Evolutionary conservation across 2,113 vertebrate genomes (phyloP).

Genomic region (Pseudolaguvia tuberculata): DNA sequence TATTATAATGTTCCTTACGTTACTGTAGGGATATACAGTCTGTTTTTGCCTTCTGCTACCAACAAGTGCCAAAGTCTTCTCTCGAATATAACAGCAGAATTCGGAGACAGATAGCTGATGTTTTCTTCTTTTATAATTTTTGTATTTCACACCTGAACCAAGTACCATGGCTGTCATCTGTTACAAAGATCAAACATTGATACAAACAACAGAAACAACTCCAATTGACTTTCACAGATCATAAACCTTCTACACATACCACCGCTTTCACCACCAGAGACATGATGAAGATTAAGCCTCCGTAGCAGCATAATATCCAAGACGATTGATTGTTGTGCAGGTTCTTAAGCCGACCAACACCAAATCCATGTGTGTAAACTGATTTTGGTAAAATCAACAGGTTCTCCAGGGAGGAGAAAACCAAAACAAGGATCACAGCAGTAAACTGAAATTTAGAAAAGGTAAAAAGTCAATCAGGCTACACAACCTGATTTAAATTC

Average conservation of each 20-base stretch:
- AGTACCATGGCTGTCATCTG: slow-evolving; percentile 52
- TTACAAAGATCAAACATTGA: slow-evolving; percentile 19
- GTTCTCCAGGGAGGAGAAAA: slow-evolving; percentile 48
- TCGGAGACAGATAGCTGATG: slow-evolving; percentile 54
- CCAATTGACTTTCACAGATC: not conserved
- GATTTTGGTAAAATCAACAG: slow-evolving; percentile 47
- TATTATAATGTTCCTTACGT: slow-evolving; percentile 55
- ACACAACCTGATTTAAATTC: not conserved
- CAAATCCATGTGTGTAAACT: slow-evolving; percentile 38
- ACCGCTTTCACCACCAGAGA: slow-evolving; percentile 50
- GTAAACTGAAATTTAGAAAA: slow-evolving; percentile 57
- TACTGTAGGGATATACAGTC: slow-evolving; percentile 41
- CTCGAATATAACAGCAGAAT: slow-evolving; percentile 44
- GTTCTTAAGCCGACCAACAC: slow-evolving; percentile 17
- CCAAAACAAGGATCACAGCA: slow-evolving; percentile 55
- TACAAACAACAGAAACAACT: not conserved
- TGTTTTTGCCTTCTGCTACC: slow-evolving; percentile 25
- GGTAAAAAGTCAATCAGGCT: not conserved
- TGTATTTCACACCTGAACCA: slow-evolving; percentile 50
- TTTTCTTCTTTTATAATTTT: slow-evolving; percentile 50
- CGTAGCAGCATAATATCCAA: slow-evolving; percentile 30
- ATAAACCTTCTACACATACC: slow-evolving; percentile 57
- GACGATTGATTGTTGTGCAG: not conserved
- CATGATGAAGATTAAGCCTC: slow-evolving; percentile 38
- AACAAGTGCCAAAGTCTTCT: slow-evolving; percentile 42